A percentile compares a stretch with the other conserved stretches of the same genome.
These are phyloP conservation scores for Patella pellucida DNA, from an alignment of 2,888 invertebrate genomes.

Conservation along the genomic window DNA sequence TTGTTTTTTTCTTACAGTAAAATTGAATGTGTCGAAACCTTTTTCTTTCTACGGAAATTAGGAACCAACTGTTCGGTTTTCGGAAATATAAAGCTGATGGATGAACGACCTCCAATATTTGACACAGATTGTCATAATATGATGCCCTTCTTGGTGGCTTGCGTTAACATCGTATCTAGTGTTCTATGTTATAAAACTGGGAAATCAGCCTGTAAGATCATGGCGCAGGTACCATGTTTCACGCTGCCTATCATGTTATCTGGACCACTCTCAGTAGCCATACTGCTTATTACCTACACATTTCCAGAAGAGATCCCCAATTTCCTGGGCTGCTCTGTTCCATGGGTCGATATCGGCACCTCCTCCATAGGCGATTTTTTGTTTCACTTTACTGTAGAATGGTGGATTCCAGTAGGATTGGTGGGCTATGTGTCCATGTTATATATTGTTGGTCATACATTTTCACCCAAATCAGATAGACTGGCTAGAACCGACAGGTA, in stretches of 20 bases:
- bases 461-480: constrained; percentile 50
- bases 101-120: neutral
- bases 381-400: constrained; percentile 20
- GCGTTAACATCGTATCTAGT: constrained; percentile 40
- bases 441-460: constrained; percentile 51
- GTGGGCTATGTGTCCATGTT: constrained; percentile 47
- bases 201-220: constrained; percentile 37
- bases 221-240: constrained; percentile 28
- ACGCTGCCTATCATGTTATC: constrained; percentile 22
- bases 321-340: constrained; percentile 20
- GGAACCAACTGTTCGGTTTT: constrained; percentile 27
- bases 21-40: constrained; percentile 22
- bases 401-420: constrained; percentile 44
- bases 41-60: constrained; percentile 21
- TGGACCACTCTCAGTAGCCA: constrained; percentile 5
- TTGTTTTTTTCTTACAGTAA: constrained; percentile 24
- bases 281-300: constrained; percentile 12
- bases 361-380: constrained; percentile 18
- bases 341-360: constrained; percentile 15
- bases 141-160: constrained; percentile 42
- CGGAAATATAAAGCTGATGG: constrained; percentile 13
- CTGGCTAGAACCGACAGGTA: constrained; percentile 56
- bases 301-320: neutral
- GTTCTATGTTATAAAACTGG: constrained; percentile 42
- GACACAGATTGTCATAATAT: constrained; percentile 26